Conservation (phyloP, 2,113 vertebrate species). For the Centropristis striata region DNA sequence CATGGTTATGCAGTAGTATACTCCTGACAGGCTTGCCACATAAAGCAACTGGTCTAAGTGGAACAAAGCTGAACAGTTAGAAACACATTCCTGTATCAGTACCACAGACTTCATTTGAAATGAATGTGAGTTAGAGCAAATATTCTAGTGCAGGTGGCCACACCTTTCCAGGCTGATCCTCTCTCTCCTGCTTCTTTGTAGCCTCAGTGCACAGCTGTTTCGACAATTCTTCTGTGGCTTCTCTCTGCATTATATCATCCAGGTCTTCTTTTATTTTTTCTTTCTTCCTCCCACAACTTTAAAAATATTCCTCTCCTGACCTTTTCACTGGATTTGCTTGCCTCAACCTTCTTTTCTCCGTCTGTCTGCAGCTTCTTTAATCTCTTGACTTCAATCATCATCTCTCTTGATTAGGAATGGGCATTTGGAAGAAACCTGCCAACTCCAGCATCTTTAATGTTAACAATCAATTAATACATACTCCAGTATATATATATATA, state of each 20-base stretch:
- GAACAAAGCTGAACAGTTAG: background rate
- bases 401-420: background rate
- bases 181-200: background rate
- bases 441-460: too few relatives aligned
- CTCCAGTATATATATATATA: too few relatives aligned
- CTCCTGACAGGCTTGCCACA: background rate
- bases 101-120: background rate
- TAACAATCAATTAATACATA: too few relatives aligned
- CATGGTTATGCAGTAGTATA: too few relatives aligned
- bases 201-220: background rate
- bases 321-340: slow-evolving; percentile 7
- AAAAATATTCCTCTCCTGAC: slow-evolving; percentile 1
- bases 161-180: background rate
- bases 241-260: slow-evolving; percentile 3
- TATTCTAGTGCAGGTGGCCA: background rate
- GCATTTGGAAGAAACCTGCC: too few relatives aligned
- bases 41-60: background rate
- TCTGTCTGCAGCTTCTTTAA: background rate
- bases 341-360: background rate
- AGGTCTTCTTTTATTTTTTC: slow-evolving; percentile 34
- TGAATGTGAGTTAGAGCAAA: slow-evolving; percentile 5
- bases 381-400: background rate
- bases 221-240: background rate
- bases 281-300: slow-evolving; percentile 10
- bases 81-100: background rate